Percentiles rank a stretch among this genome's conserved stretches.
Conservation (phyloP, 2,113 vertebrate species). For the Microcebus jonahi region DNA sequence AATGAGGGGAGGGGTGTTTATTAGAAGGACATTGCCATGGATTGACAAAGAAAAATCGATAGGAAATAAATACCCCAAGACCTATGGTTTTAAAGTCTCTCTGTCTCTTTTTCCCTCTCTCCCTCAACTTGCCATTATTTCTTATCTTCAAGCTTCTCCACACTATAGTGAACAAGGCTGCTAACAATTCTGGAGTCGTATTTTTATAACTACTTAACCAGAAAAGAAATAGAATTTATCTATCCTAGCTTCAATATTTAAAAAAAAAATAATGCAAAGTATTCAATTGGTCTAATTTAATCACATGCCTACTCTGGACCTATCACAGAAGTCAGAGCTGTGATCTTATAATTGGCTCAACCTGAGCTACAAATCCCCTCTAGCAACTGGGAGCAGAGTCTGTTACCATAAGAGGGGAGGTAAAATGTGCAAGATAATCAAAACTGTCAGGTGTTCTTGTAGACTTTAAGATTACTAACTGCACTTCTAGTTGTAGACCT, state of each 20-base stretch:
- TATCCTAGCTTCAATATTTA: background rate
- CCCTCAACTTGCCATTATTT: background rate
- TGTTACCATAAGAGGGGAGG: background rate
- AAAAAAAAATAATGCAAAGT: background rate
- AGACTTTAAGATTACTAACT: background rate
- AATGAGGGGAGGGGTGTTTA: background rate
- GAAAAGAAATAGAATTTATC: background rate
- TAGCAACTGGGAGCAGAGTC: background rate
- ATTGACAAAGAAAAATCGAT: slow-evolving; percentile 39
- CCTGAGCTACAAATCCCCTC: background rate
- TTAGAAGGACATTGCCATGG: background rate
- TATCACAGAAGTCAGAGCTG: background rate
- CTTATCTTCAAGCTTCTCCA: background rate
- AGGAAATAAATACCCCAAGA: background rate
- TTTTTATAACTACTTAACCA: background rate
- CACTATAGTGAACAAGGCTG: background rate
- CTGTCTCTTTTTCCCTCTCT: background rate
- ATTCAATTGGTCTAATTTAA: background rate
- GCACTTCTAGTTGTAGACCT: background rate
- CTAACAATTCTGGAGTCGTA: background rate
- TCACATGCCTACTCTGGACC: background rate
- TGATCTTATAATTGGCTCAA: background rate
- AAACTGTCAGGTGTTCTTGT: background rate
- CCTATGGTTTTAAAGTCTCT: background rate
- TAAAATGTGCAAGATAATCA: background rate